phyloP scores from a whole-genome alignment of 2,113 vertebrate species.

The Peucedramus taeniatus region DNA sequence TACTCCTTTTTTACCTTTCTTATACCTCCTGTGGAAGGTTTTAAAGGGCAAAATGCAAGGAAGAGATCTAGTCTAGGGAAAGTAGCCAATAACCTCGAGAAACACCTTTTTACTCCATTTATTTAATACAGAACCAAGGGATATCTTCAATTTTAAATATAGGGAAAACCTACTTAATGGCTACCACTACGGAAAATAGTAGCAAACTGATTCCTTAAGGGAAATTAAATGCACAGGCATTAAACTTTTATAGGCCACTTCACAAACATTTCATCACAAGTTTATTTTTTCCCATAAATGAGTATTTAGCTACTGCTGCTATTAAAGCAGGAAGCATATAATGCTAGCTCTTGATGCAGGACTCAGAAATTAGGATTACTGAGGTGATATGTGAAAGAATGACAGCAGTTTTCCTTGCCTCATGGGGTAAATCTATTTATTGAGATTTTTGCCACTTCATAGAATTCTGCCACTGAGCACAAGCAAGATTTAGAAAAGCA shows the following conservation, averaged over 20 bases:
- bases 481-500: conserved; percentile 2
- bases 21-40: neutral
- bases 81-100: neutral
- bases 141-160: neutral
- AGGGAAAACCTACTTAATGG: neutral
- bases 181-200: neutral
- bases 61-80: neutral
- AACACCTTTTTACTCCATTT: neutral
- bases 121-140: neutral
- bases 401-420: neutral
- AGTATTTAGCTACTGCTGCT: neutral
- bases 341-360: neutral
- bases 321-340: neutral
- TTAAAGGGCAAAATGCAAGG: neutral
- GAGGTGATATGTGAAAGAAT: neutral
- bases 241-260: neutral
- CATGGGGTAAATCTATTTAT: neutral
- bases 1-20: neutral
- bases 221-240: neutral
- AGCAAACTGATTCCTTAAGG: neutral
- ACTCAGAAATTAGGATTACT: neutral
- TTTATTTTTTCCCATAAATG: neutral
- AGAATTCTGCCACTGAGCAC: conserved; percentile 38
- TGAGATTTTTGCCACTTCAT: conserved; percentile 7
- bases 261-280: neutral